phyloP scores from a whole-genome alignment of 2,888 invertebrate genomes.

The Meganola albula region DNA sequence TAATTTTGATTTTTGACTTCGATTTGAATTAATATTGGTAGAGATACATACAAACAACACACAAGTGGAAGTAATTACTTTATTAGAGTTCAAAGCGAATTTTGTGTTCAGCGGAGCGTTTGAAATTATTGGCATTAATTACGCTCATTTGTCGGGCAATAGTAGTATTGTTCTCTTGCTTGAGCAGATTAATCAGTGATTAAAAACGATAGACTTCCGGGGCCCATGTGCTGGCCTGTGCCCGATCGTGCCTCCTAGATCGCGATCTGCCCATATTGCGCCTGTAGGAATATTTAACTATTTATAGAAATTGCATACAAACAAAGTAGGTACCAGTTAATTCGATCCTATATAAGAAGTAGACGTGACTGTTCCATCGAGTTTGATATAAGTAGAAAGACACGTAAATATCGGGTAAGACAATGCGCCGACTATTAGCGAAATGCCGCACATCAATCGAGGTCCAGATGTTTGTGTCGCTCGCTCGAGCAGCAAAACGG shows the following conservation, averaged over 20 bases:
- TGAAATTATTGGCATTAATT: slow-evolving; percentile 56
- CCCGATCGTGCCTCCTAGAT: slow-evolving; percentile 62
- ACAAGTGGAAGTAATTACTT: slow-evolving; percentile 12
- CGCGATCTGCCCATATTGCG: slow-evolving; percentile 52
- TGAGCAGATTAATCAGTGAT: slow-evolving; percentile 56
- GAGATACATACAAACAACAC: too few relatives aligned
- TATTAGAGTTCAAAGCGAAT: slow-evolving; percentile 17
- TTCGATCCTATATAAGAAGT: slow-evolving; percentile 20
- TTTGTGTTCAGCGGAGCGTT: slow-evolving; percentile 24
- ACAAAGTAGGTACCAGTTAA: slow-evolving; percentile 22
- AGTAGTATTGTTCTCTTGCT: slow-evolving; percentile 56
- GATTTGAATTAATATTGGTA: slow-evolving; percentile 22
- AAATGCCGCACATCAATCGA: slow-evolving; percentile 43
- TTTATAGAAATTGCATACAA: slow-evolving; percentile 19
- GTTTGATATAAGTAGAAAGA: slow-evolving; percentile 30
- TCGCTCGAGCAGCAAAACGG: slow-evolving; percentile 43
- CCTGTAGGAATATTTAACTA: slow-evolving; percentile 48
- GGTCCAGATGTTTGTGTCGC: slow-evolving; percentile 46
- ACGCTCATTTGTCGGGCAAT: slow-evolving; percentile 51
- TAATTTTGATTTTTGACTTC: slow-evolving; percentile 24
- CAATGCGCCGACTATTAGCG: slow-evolving; percentile 39
- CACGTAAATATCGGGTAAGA: slow-evolving; percentile 38
- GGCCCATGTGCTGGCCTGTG: slow-evolving; percentile 53
- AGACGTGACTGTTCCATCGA: slow-evolving; percentile 32
- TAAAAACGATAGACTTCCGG: slow-evolving; percentile 51